Evolutionary conservation across 2,888 invertebrate genomes (phyloP), one percentile per base, ranked within the genome.

Genomic region (Gisinianus flammeolus): DNA sequence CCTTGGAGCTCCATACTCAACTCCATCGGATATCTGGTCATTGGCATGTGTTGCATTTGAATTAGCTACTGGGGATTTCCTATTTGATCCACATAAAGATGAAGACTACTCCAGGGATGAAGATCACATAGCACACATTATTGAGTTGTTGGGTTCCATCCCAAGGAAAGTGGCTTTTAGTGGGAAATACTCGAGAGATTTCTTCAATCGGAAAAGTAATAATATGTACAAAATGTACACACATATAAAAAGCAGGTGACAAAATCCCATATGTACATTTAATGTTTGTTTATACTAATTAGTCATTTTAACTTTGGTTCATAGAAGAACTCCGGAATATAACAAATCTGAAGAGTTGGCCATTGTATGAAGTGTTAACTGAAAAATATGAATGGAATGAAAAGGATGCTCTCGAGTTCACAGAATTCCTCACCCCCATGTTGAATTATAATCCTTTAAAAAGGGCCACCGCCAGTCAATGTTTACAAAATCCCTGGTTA

Each of bases 1-100:
- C 81, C 89, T 99, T 76, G 97, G 98, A 85, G 94, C 97, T 69
- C 97, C 97, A 0, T 99, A 99, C 88, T 96, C 95, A 75, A 93
- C 98, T 16, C 96, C 98, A 0, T 98, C 99, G 35, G 99, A 99
- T 87, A 97, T 99, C 85, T 99, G 99, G 99, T 98, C 97, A 86
- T 97, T 19, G 4, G 54, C 54, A 3, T 54, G 54, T 16, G 54
- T 54, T 87, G 98, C 98, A 62, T 99, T 99, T 88, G 99, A 99
- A 88, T 88, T 99, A 85, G 98, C 98, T n/a, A 98, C 98, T 28
- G 99, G 99, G 77, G 99, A 99, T 89, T 99, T 98, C 88, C 90
- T 99, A 83, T 99, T 99, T 89, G 99, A 99, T 88, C 98, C 99
- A 68, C 98, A 98, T 88, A 96, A 96, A 62, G 97, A 98, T 58